Conservation (phyloP, 92 coral and sea anemone genomes). For the Muricea muricata region DNA sequence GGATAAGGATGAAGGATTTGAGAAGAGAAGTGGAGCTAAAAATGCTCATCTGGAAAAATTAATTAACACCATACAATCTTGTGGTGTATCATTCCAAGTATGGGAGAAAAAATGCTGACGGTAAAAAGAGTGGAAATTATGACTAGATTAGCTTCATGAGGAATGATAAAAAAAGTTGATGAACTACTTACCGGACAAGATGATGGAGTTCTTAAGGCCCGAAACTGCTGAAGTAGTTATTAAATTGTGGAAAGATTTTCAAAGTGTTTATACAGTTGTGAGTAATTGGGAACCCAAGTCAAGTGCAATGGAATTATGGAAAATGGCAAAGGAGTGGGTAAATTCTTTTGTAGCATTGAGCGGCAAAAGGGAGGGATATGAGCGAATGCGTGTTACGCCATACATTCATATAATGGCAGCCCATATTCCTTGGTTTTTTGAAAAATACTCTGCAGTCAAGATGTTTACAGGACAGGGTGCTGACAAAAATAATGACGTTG, state of each 20-base stretch:
- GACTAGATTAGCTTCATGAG: slow-evolving; percentile 60
- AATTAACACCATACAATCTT: slow-evolving; percentile 34
- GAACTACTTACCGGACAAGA: slow-evolving; percentile 34
- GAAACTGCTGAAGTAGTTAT: slow-evolving; percentile 32
- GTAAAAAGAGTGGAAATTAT: slow-evolving; percentile 18
- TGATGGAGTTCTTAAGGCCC: not conserved
- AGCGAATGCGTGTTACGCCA: slow-evolving; percentile 58
- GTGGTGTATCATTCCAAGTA: slow-evolving; percentile 60
- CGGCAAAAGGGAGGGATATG: slow-evolving; percentile 47
- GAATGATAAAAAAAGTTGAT: slow-evolving; percentile 34
- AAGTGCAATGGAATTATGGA: slow-evolving; percentile 37
- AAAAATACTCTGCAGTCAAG: slow-evolving; percentile 50
- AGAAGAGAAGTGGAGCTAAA: not conserved
- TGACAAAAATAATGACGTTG: slow-evolving; percentile 56
- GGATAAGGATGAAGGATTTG: slow-evolving; percentile 40
- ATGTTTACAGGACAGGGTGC: slow-evolving; percentile 72
- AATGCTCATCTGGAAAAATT: slow-evolving; percentile 7
- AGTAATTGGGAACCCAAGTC: slow-evolving; percentile 45
- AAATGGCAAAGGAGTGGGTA: slow-evolving; percentile 62
- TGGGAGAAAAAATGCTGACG: slow-evolving; percentile 63
- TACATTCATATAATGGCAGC: slow-evolving; percentile 65
- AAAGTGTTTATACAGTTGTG: slow-evolving; percentile 22
- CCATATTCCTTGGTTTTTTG: slow-evolving; percentile 67
- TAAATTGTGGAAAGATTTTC: slow-evolving; percentile 50
- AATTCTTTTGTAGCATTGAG: slow-evolving; percentile 24